Evolutionary conservation across 2,797 vertebrate species (phyloP), one percentile per base, ranked within the genome.

Genomic region (Zenarchopterus dispar): DNA sequence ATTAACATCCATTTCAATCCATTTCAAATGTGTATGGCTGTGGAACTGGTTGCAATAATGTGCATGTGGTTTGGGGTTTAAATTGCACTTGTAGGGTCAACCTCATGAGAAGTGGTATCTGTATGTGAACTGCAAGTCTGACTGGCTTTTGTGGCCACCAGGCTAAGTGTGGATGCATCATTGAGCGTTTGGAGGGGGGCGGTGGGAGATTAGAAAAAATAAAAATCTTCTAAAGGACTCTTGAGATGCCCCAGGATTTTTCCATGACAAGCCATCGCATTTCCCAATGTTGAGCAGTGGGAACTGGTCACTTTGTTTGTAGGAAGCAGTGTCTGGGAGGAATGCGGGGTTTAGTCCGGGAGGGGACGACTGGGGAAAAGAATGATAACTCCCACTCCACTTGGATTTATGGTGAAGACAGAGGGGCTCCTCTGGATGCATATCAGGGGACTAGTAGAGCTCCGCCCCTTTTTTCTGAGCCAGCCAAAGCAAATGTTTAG

Each of bases 401-500:
- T 88, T 82, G 87, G 84, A 91, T 91, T 89, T 86, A 91, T 81
- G 83, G 87, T 70, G 77, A 81, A 78, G 88, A 88, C 80, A 78
- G 84, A 86, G 86, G 84, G 88, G 79, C 84, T 90, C 84, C 88
- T 88, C 84, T 84, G 77, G 81, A 81, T 84, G 82, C 73, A 72
- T 83, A 85, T 89, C 81, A 83, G 66, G 88, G 87, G 85, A 84
- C 80, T 39, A 62, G 73, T 19, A 67, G 70, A 84, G 58, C 72
- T 6, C 80, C 81, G 70, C 84, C 86, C 79, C 76, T 85, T 70
- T 23, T 19, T 74, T 80, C 77, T 26, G 17, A 17, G 74, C 65
- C 78, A 84, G 88, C 91, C 89, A 91, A 92, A 90, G 88, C 83
- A 88, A 92, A 92, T 87, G 89, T 88, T 90, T 82, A 76, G 84